These are phyloP conservation scores for Pachyrhynchus sulphureomaculatus DNA, from an alignment of 1,140 invertebrate genomes.

Conservation along the genomic window DNA sequence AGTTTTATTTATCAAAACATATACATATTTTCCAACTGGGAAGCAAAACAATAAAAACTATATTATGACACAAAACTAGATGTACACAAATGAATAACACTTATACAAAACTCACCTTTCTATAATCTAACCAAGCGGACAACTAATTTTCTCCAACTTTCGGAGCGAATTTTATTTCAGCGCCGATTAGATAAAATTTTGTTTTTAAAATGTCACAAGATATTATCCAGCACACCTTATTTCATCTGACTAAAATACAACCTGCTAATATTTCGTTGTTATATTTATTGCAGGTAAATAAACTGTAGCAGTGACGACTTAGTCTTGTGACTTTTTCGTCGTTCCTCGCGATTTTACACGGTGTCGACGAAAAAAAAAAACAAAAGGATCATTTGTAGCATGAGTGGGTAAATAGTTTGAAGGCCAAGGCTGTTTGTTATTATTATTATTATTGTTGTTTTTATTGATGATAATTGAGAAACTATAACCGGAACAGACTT, in stretches of 20 bases:
- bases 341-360: constrained; percentile 1
- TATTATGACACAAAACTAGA: no score
- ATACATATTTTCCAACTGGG: no score
- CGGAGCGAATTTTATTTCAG: background rate
- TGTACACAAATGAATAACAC: no score
- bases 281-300: constrained; percentile 16
- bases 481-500: no score
- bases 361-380: constrained; percentile 1
- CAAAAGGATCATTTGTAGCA: background rate
- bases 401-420: background rate
- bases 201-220: background rate
- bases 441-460: no score
- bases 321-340: background rate
- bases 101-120: no score
- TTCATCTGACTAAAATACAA: constrained; percentile 6
- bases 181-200: background rate
- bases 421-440: background rate
- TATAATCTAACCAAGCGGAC: no score
- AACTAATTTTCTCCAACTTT: no score
- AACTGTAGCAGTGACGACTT: background rate
- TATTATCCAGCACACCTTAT: background rate
- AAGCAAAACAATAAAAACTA: no score
- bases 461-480: no score
- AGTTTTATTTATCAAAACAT: no score
- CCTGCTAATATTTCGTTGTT: background rate